phyloP scores from a whole-genome alignment of 2,888 invertebrate species.

The Ommatoiulus sabulosus region DNA sequence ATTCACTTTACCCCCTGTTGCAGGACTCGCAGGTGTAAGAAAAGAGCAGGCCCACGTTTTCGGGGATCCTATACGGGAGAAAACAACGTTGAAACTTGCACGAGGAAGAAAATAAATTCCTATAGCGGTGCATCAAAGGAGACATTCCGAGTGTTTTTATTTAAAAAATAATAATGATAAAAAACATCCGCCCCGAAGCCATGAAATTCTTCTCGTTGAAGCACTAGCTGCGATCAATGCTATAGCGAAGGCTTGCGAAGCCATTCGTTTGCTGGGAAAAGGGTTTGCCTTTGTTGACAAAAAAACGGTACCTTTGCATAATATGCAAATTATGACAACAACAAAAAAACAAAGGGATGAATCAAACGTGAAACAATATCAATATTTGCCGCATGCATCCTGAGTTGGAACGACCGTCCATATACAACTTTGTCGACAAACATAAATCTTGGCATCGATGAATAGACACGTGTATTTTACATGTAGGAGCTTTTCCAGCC shows the following conservation, averaged over 20 bases:
- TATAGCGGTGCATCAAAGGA: constrained; percentile 19
- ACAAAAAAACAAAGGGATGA: not conserved
- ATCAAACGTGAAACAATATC: constrained; percentile 34
- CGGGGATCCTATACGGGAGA: not conserved
- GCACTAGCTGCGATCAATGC: not conserved
- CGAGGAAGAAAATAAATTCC: not conserved
- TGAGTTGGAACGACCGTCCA: not conserved
- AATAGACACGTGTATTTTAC: too few species aligned
- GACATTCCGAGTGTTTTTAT: not conserved
- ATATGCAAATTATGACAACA: constrained; percentile 9
- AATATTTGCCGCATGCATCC: not conserved
- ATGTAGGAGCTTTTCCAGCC: too few species aligned
- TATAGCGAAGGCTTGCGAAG: not conserved
- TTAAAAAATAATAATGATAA: not conserved
- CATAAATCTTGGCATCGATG: not conserved
- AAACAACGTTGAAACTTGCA: not conserved
- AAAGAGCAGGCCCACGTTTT: not conserved
- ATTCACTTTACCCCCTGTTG: constrained; percentile 43
- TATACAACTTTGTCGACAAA: not conserved
- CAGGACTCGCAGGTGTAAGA: constrained; percentile 16
- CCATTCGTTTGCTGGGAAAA: not conserved
- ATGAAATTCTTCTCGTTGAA: not conserved
- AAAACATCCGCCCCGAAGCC: constrained; percentile 16
- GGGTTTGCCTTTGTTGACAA: not conserved
- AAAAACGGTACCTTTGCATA: not conserved